These are phyloP conservation scores for Tetragonula carbonaria DNA, from an alignment of 2,888 invertebrate species.

Conservation along the genomic window DNA sequence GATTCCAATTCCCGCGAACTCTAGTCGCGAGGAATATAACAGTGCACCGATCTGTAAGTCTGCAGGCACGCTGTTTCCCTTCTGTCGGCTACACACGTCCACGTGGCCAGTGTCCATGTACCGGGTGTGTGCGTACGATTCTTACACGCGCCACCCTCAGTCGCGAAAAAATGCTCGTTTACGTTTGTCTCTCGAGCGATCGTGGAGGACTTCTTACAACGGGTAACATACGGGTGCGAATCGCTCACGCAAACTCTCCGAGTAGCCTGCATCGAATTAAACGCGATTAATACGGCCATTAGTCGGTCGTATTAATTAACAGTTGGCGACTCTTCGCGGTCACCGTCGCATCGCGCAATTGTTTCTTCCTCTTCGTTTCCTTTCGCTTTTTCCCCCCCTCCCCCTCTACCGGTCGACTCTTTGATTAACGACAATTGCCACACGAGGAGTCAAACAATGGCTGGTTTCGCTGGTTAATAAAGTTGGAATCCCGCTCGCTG, in stretches of 20 bases:
- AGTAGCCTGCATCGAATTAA: conserved; percentile 53
- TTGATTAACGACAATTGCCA: conserved; percentile 36
- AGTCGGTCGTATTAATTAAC: conserved; percentile 60
- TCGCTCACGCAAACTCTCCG: conserved; percentile 53
- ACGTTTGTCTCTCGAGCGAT: conserved; percentile 9
- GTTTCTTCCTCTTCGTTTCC: conserved; percentile 35
- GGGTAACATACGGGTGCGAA: conserved; percentile 42
- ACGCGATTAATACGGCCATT: conserved; percentile 65
- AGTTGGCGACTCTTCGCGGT: conserved; percentile 26
- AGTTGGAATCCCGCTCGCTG: not conserved
- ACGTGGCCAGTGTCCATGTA: not conserved
- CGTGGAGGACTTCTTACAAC: conserved; percentile 48
- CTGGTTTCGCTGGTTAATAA: conserved; percentile 11
- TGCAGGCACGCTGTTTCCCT: conserved; percentile 16
- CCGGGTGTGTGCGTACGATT: not conserved
- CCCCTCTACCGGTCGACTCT: conserved; percentile 8
- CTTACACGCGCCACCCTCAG: conserved; percentile 16
- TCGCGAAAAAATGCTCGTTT: conserved; percentile 39
- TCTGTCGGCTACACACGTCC: not conserved
- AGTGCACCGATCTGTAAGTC: conserved; percentile 56
- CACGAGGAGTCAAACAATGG: conserved; percentile 15
- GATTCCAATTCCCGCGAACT: conserved; percentile 65
- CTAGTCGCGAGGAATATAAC: conserved; percentile 58
- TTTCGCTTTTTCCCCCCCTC: conserved; percentile 11
- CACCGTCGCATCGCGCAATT: conserved; percentile 18